Conservation (phyloP, 1,140 invertebrate genomes). For the Eulimnadia texana region DNA sequence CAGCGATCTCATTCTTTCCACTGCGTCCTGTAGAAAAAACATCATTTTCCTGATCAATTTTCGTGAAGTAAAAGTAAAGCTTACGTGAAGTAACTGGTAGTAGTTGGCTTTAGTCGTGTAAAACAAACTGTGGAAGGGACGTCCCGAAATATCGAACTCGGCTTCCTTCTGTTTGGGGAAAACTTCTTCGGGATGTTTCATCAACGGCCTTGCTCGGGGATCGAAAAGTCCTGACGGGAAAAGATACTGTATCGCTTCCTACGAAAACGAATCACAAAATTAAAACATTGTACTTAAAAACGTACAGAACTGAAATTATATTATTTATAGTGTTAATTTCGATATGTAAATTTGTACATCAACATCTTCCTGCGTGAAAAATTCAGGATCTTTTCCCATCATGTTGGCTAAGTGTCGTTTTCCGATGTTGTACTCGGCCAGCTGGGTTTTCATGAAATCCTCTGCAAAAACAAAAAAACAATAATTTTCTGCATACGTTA, state of each 20-base stretch:
- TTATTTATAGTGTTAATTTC: constrained; percentile 6
- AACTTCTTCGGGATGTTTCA: constrained; percentile 71
- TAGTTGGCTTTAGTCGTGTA: constrained; percentile 76
- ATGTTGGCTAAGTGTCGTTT: constrained; percentile 93
- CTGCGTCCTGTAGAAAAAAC: constrained; percentile 7
- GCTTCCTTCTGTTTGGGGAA: constrained; percentile 73
- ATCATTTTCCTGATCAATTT: background rate
- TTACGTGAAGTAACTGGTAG: constrained; percentile 64
- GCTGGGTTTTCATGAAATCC: constrained; percentile 68
- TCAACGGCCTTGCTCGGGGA: constrained; percentile 59
- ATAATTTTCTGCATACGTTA: constrained; percentile 7
- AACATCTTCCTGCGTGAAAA: constrained; percentile 73
- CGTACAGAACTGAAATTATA: constrained; percentile 1
- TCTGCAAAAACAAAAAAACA: constrained; percentile 35
- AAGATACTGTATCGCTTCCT: constrained; percentile 77
- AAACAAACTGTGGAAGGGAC: constrained; percentile 76
- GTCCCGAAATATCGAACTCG: constrained; percentile 73
- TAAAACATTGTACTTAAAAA: constrained; percentile 4
- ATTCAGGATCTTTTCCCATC: constrained; percentile 84
- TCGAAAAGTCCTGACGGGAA: constrained; percentile 82
- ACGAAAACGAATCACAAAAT: constrained; percentile 23
- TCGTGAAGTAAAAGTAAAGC: constrained; percentile 10
- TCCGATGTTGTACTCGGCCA: constrained; percentile 72
- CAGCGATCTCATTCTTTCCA: constrained; percentile 2
- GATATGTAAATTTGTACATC: constrained; percentile 46